These are phyloP conservation scores for Oryzias curvinotus DNA, from an alignment of 2,113 vertebrate genomes.

Conservation along the genomic window DNA sequence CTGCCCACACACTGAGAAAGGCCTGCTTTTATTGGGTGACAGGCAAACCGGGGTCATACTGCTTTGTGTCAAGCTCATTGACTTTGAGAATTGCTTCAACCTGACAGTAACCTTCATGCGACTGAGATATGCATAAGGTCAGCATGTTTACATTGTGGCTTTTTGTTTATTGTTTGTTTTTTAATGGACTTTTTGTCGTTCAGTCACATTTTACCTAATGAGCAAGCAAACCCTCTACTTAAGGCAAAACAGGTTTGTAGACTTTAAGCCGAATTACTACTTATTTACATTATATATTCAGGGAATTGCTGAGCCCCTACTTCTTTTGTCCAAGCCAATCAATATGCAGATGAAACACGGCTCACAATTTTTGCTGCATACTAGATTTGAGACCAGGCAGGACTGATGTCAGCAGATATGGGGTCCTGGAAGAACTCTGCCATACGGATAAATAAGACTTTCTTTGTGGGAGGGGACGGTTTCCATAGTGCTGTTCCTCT, in stretches of 20 bases:
- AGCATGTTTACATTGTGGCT: constrained; percentile 21
- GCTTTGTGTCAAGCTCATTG: constrained; percentile 30
- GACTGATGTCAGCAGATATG: constrained; percentile 66
- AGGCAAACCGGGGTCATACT: constrained; percentile 44
- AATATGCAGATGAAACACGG: constrained; percentile 76
- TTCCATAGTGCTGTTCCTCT: constrained; percentile 50
- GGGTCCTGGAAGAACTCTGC: constrained; percentile 63
- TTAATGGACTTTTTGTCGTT: constrained; percentile 36
- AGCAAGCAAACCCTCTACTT: constrained; percentile 36
- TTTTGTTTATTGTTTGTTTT: constrained; percentile 22
- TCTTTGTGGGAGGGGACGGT: constrained; percentile 45
- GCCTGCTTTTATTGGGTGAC: constrained; percentile 55
- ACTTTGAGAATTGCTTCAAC: constrained; percentile 30
- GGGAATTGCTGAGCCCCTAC: constrained; percentile 68
- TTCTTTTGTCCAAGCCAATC: constrained; percentile 68
- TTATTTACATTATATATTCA: constrained; percentile 74
- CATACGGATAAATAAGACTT: constrained; percentile 71
- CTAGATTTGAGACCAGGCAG: constrained; percentile 38
- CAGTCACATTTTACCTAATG: constrained; percentile 35
- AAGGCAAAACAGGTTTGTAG: constrained; percentile 22
- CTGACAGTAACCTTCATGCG: constrained; percentile 40
- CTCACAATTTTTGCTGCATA: constrained; percentile 65
- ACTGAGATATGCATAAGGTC: constrained; percentile 28
- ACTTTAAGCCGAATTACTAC: constrained; percentile 57
- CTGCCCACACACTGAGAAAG: constrained; percentile 46